phyloP scores from a whole-genome alignment of 2,888 invertebrate genomes.

The Cylindroiulus punctatus region DNA sequence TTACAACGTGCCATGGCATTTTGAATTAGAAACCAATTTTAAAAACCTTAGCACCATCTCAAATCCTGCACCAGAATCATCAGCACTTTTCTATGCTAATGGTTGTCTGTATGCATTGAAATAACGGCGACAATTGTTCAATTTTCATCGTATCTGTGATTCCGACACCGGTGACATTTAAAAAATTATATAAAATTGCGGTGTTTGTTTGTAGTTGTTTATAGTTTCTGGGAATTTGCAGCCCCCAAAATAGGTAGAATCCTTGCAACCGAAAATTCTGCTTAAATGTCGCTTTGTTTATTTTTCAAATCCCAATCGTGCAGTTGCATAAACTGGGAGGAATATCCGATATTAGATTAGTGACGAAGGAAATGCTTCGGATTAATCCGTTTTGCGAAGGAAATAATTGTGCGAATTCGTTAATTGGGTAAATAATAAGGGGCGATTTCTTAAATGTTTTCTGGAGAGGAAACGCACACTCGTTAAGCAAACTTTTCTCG shows the following conservation, averaged over 20 bases:
- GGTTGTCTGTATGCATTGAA: too few species aligned
- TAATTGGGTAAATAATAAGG: neutral
- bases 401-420: neutral
- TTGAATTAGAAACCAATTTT: too few species aligned
- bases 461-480: conserved; percentile 6
- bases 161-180: neutral
- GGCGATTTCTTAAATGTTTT: neutral
- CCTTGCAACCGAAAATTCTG: neutral
- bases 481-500: neutral
- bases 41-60: too few species aligned
- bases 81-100: too few species aligned
- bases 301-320: neutral
- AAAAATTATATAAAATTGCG: neutral
- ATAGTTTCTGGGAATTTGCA: neutral
- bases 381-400: neutral
- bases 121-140: too few species aligned
- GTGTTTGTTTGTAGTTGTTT: neutral
- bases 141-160: neutral
- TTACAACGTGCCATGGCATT: too few species aligned
- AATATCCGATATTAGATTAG: neutral
- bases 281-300: neutral
- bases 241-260: neutral
- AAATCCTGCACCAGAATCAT: too few species aligned
- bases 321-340: neutral
- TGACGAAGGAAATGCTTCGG: neutral